Conservation (phyloP, 2,113 vertebrate species). For the Gnathonemus echidnorhynchus region DNA sequence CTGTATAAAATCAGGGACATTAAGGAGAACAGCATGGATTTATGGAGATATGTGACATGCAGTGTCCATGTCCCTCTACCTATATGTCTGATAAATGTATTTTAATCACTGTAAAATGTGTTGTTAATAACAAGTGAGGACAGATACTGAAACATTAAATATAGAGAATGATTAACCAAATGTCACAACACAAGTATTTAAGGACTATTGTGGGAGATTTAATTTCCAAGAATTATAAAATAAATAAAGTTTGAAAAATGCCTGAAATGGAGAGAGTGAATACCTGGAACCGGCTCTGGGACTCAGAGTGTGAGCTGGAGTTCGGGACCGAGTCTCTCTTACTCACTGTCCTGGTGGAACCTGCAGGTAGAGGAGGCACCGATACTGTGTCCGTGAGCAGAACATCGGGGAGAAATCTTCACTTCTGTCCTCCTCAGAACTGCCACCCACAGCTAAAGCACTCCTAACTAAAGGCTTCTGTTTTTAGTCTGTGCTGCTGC, state of each 20-base stretch:
- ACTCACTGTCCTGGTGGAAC: neutral
- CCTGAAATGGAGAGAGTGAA: neutral
- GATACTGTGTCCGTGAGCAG: neutral
- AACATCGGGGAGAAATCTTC: neutral
- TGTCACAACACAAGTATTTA: neutral
- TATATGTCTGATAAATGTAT: neutral
- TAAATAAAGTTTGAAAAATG: neutral
- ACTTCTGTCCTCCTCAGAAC: neutral
- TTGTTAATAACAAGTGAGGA: neutral
- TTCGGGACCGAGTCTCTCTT: conserved; percentile 52
- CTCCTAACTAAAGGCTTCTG: neutral
- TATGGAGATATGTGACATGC: neutral
- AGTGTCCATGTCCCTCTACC: neutral
- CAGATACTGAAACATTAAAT: neutral
- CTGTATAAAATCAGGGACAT: neutral
- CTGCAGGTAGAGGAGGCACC: neutral
- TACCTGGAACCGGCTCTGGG: conserved; percentile 63
- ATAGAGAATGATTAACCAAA: neutral
- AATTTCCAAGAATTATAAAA: neutral
- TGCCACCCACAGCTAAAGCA: neutral
- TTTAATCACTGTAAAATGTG: neutral
- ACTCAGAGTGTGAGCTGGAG: conserved; percentile 58
- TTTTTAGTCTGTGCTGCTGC: neutral
- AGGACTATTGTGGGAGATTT: neutral
- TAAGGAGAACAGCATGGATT: neutral